Conservation (phyloP, 1,140 invertebrate genomes). For the Drosophila ohnishii region DNA sequence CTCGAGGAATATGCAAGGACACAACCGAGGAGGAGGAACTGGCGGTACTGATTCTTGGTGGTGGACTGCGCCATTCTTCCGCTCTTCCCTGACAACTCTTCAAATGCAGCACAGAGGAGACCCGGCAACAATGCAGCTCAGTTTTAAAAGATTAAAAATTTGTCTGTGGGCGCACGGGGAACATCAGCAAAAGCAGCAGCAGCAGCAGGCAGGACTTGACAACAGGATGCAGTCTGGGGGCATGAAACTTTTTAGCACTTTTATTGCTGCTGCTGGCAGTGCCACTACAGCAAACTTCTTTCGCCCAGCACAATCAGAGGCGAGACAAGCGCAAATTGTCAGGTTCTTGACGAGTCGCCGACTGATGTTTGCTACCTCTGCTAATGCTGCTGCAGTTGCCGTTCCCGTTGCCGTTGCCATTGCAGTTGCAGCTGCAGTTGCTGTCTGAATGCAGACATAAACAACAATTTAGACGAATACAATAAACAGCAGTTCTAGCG, state of each 20-base stretch:
- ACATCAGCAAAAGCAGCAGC: constrained; percentile 15
- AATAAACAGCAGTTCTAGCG: constrained; percentile 40
- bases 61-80: constrained; percentile 31
- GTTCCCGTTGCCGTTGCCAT: not conserved
- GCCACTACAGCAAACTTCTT: constrained; percentile 32
- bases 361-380: constrained; percentile 33
- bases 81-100: constrained; percentile 33
- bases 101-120: constrained; percentile 46
- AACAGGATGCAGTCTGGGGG: constrained; percentile 74
- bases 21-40: constrained; percentile 12
- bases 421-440: constrained; percentile 42
- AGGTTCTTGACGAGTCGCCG: constrained; percentile 67
- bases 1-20: constrained; percentile 47
- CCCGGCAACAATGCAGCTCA: constrained; percentile 44
- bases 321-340: constrained; percentile 71
- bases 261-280: constrained; percentile 53
- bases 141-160: constrained; percentile 77
- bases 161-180: constrained; percentile 29
- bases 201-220: constrained; percentile 34
- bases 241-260: constrained; percentile 79
- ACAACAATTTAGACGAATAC: constrained; percentile 55
- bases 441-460: constrained; percentile 50
- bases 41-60: constrained; percentile 13
- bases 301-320: constrained; percentile 21
- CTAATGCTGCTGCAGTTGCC: constrained; percentile 30